Percentiles rank a stretch among this genome's conserved stretches.
These are phyloP conservation scores for Galendromus occidentalis DNA, from an alignment of 1,140 invertebrate species.

Conservation along the genomic window DNA sequence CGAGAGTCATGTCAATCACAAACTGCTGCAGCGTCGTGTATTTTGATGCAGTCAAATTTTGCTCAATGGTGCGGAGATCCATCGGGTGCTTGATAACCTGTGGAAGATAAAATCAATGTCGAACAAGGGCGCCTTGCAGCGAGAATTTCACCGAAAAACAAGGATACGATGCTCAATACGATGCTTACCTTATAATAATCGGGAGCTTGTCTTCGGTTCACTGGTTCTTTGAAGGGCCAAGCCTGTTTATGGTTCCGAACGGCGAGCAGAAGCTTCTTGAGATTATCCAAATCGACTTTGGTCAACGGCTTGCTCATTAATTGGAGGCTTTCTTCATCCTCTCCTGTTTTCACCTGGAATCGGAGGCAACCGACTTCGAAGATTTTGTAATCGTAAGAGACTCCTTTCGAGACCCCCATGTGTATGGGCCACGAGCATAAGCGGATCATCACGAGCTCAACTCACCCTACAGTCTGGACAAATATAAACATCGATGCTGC, in stretches of 20 bases:
- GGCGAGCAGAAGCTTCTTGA: slow-evolving; percentile 18
- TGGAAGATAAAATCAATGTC: too few species aligned
- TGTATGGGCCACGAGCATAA: too few species aligned
- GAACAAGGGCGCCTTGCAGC: too few species aligned
- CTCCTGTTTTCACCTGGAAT: too few species aligned
- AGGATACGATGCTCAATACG: neutral
- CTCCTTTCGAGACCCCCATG: too few species aligned
- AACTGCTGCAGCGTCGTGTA: slow-evolving; percentile 81
- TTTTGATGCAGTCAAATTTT: slow-evolving; percentile 54
- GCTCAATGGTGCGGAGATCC: slow-evolving; percentile 83
- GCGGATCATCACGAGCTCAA: neutral
- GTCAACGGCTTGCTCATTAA: neutral
- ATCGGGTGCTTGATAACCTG: slow-evolving; percentile 85
- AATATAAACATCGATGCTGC: slow-evolving; percentile 83
- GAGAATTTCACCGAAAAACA: too few species aligned
- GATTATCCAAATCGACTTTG: neutral
- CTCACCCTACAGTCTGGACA: slow-evolving; percentile 72
- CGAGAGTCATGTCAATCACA: slow-evolving; percentile 89
- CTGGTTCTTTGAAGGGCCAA: slow-evolving; percentile 91
- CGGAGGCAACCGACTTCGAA: too few species aligned
- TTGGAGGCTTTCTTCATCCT: too few species aligned
- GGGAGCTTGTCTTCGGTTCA: slow-evolving; percentile 78
- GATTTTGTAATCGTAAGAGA: too few species aligned
- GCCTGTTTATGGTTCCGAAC: slow-evolving; percentile 63
- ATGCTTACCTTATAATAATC: slow-evolving; percentile 61